Percentiles rank a stretch among this genome's conserved stretches.
phyloP scores from a whole-genome alignment of 2,797 vertebrate species.

The Miichthys miiuy region DNA sequence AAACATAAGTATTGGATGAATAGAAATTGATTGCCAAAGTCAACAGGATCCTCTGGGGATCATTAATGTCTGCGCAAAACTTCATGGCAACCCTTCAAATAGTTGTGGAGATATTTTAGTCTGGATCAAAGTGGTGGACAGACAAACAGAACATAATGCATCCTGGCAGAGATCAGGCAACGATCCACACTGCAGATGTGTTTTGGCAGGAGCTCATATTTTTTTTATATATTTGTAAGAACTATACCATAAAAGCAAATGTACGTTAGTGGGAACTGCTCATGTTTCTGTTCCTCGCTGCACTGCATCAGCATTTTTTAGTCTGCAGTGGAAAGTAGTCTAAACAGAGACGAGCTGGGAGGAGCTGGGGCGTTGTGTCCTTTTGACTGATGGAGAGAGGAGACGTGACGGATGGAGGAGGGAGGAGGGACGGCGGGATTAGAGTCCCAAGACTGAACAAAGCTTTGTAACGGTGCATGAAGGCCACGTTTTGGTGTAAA shows the following conservation, averaged over 20 bases:
- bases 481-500: constrained; percentile 61
- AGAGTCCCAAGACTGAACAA: constrained; percentile 50
- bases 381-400: constrained; percentile 48
- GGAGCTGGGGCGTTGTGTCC: constrained; percentile 31
- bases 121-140: not conserved
- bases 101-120: not conserved
- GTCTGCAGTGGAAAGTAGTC: constrained; percentile 32
- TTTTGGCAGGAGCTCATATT: not conserved
- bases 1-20: not conserved
- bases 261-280: constrained; percentile 30
- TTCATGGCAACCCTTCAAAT: not conserved
- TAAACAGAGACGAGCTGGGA: constrained; percentile 23
- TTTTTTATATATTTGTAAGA: constrained; percentile 13
- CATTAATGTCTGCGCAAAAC: not conserved
- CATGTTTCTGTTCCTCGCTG: constrained; percentile 33
- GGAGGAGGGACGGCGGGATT: constrained; percentile 51
- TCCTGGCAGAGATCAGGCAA: constrained; percentile 3
- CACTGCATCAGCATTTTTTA: constrained; percentile 54
- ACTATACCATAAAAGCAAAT: constrained; percentile 14
- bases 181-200: constrained; percentile 4
- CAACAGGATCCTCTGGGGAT: not conserved
- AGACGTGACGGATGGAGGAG: constrained; percentile 26
- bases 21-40: not conserved
- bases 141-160: constrained; percentile 12
- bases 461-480: constrained; percentile 68